These are phyloP conservation scores for Copidosoma aretas DNA, from an alignment of 2,888 invertebrate genomes.

Conservation along the genomic window DNA sequence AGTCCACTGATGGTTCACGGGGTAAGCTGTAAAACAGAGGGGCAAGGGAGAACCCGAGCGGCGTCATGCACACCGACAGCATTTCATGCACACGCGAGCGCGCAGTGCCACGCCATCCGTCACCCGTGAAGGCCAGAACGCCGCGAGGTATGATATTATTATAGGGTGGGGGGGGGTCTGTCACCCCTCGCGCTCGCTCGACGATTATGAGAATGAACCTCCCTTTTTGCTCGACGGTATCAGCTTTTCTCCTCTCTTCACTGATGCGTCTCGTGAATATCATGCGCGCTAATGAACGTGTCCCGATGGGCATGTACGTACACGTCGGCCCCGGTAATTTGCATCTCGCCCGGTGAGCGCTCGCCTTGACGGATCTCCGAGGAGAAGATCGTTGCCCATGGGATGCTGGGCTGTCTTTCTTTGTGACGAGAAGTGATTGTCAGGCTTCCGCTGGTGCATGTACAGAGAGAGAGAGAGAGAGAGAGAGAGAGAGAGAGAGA, in stretches of 20 bases:
- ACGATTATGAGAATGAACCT: not conserved
- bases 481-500: too few relatives aligned
- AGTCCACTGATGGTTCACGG: slow-evolving; percentile 32
- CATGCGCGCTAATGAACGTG: slow-evolving; percentile 50
- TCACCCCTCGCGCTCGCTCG: slow-evolving; percentile 39
- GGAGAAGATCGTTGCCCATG: not conserved
- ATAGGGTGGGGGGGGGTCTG: slow-evolving; percentile 46
- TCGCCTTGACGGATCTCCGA: slow-evolving; percentile 3
- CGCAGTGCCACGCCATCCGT: slow-evolving; percentile 49
- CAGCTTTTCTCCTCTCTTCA: not conserved
- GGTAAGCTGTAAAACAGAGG: slow-evolving; percentile 20
- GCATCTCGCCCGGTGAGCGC: slow-evolving; percentile 1
- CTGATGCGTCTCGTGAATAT: slow-evolving; percentile 40
- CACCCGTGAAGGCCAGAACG: slow-evolving; percentile 45
- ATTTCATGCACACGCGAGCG: too few relatives aligned
- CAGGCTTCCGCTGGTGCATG: not conserved
- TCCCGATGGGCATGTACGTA: slow-evolving; percentile 46
- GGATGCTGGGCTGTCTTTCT: not conserved
- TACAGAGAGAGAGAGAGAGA: too few relatives aligned
- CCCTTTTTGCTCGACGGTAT: not conserved
- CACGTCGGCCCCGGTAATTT: slow-evolving; percentile 32
- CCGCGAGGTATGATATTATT: slow-evolving; percentile 55
- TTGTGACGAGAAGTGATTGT: slow-evolving; percentile 21
- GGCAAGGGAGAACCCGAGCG: not conserved
- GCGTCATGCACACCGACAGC: slow-evolving; percentile 20